Conservation (phyloP, 2,888 invertebrate genomes). For the Drosophila austrosaltans region DNA sequence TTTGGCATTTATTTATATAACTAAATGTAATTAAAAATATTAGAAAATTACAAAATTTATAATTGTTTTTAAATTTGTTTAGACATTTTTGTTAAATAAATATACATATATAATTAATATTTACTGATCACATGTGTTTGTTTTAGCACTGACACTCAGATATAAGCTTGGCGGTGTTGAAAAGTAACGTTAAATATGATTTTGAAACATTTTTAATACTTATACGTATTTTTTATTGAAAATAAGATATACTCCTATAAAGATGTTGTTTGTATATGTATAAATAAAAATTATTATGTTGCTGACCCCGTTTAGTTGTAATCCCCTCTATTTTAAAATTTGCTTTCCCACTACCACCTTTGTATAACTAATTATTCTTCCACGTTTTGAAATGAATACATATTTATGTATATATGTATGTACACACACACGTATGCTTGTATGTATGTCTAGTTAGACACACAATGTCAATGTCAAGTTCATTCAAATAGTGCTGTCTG, state of each 20-base stretch:
- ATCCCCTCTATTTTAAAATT: neutral
- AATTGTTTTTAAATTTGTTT: conserved; percentile 7
- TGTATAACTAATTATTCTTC: conserved; percentile 41
- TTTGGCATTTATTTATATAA: conserved; percentile 12
- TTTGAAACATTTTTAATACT: too few species aligned
- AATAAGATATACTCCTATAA: too few species aligned
- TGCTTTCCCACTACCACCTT: conserved; percentile 1
- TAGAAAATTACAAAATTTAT: neutral
- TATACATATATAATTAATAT: neutral
- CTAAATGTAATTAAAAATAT: neutral
- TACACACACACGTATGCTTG: neutral
- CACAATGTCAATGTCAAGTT: conserved; percentile 61
- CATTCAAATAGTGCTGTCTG: conserved; percentile 34
- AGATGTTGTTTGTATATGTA: too few species aligned
- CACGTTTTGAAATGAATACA: conserved; percentile 9
- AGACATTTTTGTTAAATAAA: neutral
- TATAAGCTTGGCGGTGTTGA: neutral
- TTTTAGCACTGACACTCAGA: neutral
- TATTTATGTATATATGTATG: neutral
- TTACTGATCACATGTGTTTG: conserved; percentile 26
- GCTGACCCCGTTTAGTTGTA: conserved; percentile 2
- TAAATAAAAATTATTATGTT: neutral
- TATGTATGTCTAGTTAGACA: conserved; percentile 7
- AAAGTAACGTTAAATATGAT: neutral
- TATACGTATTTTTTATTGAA: neutral